Conservation (phyloP, 1,140 invertebrate species). For the Drosophila subobscura region DNA sequence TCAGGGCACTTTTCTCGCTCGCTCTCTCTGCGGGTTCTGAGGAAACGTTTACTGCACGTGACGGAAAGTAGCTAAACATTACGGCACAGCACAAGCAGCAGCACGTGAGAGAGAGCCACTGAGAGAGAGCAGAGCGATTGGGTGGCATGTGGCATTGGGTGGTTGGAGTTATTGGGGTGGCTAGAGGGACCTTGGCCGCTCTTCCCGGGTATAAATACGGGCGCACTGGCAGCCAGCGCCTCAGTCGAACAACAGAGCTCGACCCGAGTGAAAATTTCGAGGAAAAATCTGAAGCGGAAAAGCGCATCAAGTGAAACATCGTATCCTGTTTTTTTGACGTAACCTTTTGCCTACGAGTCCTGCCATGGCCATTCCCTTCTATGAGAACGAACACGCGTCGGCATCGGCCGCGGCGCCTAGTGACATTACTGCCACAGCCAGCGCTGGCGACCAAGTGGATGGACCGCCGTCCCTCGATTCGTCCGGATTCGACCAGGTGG, state of each 20-base stretch:
- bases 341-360: conserved; percentile 22
- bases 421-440: conserved; percentile 30
- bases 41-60: conserved; percentile 69
- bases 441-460: conserved; percentile 67
- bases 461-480: conserved; percentile 34
- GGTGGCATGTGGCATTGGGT: conserved; percentile 15
- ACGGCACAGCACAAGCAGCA: conserved; percentile 42
- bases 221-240: conserved; percentile 38
- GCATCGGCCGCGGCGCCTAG: conserved; percentile 32
- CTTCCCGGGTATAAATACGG: conserved; percentile 78
- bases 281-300: not conserved
- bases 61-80: conserved; percentile 68
- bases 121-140: conserved; percentile 29
- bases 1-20: not conserved
- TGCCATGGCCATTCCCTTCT: conserved; percentile 77
- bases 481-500: conserved; percentile 57
- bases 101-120: conserved; percentile 10
- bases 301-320: conserved; percentile 15
- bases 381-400: conserved; percentile 54
- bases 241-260: conserved; percentile 61
- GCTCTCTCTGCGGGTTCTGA: conserved; percentile 5
- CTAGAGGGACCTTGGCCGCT: conserved; percentile 36
- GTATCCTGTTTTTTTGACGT: conserved; percentile 42
- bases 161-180: conserved; percentile 30
- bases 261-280: conserved; percentile 27